Percentiles rank a stretch among this genome's conserved stretches.
phyloP scores from a whole-genome alignment of 2,113 vertebrate species.

The Pseudolaguvia tuberculata region DNA sequence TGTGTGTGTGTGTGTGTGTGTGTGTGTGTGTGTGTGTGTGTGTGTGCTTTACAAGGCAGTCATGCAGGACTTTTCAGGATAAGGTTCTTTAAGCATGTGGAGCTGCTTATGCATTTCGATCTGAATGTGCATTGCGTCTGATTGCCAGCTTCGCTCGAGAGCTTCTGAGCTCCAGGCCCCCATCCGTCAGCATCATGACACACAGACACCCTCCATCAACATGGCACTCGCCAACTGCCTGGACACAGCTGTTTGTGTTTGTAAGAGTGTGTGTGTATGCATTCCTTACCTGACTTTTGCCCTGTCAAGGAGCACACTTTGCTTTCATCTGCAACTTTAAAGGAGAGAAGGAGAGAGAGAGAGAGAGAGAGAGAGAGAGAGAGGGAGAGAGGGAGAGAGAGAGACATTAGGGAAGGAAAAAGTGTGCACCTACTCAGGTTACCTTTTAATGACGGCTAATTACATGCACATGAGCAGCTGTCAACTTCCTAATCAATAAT shows the following conservation, averaged over 20 bases:
- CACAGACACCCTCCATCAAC: slow-evolving; percentile 42
- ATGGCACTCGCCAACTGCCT: slow-evolving; percentile 19
- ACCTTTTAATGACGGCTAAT: slow-evolving; percentile 47
- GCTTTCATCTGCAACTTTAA: slow-evolving; percentile 80
- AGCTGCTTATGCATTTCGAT: neutral
- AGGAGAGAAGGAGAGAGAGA: slow-evolving; percentile 49
- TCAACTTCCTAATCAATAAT: slow-evolving; percentile 35
- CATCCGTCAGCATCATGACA: slow-evolving; percentile 39
- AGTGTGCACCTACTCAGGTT: slow-evolving; percentile 35
- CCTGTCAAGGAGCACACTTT: slow-evolving; percentile 69
- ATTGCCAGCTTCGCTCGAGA: slow-evolving; percentile 49
- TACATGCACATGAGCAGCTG: slow-evolving; percentile 37
- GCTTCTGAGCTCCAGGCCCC: slow-evolving; percentile 22
- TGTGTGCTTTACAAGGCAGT: neutral
- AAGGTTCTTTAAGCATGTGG: neutral
- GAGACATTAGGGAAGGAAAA: slow-evolving; percentile 15
- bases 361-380: slow-evolving; percentile 39
- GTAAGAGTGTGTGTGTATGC: slow-evolving; percentile 33
- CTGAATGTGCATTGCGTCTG: neutral
- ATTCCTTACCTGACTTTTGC: slow-evolving; percentile 72
- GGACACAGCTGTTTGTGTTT: slow-evolving; percentile 41
- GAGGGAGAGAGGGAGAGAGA: slow-evolving; percentile 39
- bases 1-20: no score
- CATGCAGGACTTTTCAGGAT: neutral
- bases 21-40: neutral